Evolutionary conservation across 2,797 vertebrate genomes (phyloP).

Genomic region (Schizopygopsis malacanthus): DNA sequence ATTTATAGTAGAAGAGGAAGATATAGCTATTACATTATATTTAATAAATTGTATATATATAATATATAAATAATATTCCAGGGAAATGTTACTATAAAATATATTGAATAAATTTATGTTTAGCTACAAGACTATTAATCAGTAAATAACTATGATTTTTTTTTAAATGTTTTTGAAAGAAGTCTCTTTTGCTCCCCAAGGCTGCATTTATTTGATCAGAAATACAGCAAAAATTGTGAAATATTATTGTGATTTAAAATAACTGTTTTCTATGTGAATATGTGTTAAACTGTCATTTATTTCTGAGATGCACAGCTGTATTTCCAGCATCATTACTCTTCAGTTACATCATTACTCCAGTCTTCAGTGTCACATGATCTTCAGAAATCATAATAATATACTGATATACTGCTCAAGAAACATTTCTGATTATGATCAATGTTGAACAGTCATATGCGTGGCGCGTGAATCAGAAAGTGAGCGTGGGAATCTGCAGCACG

Average conservation of each 20-base stretch:
- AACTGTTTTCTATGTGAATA: too few species aligned
- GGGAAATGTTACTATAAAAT: neutral
- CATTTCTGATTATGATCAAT: neutral
- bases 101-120: neutral
- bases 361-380: conserved; percentile 1
- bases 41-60: neutral
- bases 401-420: neutral
- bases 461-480: neutral
- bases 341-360: neutral
- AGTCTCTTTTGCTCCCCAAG: neutral
- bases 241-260: rapidly evolving
- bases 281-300: neutral
- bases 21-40: neutral
- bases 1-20: too few species aligned
- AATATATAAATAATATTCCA: neutral
- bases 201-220: neutral
- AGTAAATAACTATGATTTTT: rapidly evolving
- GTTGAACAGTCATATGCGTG: neutral
- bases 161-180: neutral
- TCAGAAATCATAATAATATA: neutral
- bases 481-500: neutral
- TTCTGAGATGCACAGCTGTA: neutral
- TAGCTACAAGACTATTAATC: neutral
- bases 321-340: neutral
- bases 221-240: neutral